Base-by-base conservation (phyloP, 1,140 invertebrate genomes). In the Bombus confusus region DNA sequence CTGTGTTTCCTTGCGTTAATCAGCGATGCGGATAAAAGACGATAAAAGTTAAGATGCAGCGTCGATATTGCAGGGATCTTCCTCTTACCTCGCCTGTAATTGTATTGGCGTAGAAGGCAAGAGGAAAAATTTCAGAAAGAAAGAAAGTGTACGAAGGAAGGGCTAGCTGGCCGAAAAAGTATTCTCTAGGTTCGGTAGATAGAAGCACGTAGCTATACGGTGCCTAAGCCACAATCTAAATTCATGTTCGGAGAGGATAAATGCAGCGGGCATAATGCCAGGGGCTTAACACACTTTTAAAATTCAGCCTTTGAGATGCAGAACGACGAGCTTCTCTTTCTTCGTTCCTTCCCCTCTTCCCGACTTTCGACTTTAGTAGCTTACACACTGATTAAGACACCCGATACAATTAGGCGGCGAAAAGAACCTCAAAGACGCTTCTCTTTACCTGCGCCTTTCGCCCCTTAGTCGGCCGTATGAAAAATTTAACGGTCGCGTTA, bases 301-400 rank as follows among this genome's bases (percentile, higher is more conserved):
- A 94, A 94, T 94, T 94, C 91, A 91, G 93, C 92, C 94, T 95
- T 95, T 95, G 94, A 94, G 92, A 95, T 95, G 94, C 93, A 94
- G 94, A 94, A 75, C 86, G 82, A 18, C 15, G 6, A 59, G 25
- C 25, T 52, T 34, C 64, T 31, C 57, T 74, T 57, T 28, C 68
- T 73, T 39, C 66, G n/a, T 37, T 47, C 10, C 12, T 18, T 43
- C 47, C 77, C 18, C 31, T 34, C 66, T 13, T 1, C 8, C 31
- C 81, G 89, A 88, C 92, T 91, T 92, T 82, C 91, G 92, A 92
- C 91, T 93, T 88, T 91, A 92, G 93, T 94, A 94, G 93, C 94
- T 94, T 94, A 93, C 91, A 94, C 93, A 93, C 93, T 94, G 94
- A 95, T 95, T 95, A 95, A 94, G 94, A 95, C 93, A 94, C 93